Conservation (phyloP, 2,113 vertebrate species). For the Dermatemys mawii region DNA sequence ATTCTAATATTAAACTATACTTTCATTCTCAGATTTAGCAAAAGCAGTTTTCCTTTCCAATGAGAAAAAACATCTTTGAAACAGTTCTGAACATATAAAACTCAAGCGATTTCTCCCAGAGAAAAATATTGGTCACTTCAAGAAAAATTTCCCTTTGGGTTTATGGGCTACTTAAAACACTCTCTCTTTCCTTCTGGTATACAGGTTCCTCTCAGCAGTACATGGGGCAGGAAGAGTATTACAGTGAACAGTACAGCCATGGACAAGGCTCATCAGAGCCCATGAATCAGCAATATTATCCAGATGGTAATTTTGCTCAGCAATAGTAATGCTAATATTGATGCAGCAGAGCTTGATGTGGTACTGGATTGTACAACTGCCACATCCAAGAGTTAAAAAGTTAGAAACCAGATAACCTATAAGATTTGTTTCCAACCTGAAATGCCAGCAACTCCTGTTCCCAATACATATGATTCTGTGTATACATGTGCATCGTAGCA, state of each 20-base stretch:
- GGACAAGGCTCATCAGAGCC: constrained; percentile 90
- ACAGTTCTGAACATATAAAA: background rate
- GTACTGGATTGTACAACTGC: background rate
- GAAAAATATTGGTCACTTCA: background rate
- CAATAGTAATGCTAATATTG: background rate
- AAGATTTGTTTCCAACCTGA: background rate
- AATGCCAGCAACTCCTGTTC: background rate
- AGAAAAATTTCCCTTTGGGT: background rate
- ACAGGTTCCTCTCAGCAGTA: constrained; percentile 94
- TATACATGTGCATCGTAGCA: background rate
- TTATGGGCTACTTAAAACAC: background rate
- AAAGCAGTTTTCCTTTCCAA: background rate
- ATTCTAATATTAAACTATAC: background rate
- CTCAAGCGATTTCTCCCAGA: background rate
- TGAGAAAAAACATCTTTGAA: background rate
- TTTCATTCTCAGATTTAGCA: background rate
- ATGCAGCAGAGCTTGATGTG: background rate
- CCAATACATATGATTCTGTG: background rate
- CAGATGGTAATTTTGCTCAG: constrained; percentile 86
- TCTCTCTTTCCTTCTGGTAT: constrained; percentile 38
- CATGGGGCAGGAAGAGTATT: constrained; percentile 96
- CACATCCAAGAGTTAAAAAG: background rate
- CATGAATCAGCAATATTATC: constrained; percentile 94
- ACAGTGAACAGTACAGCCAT: constrained; percentile 93
- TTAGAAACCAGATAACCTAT: background rate